A percentile compares a stretch with the other conserved stretches of the same genome.
phyloP scores from a whole-genome alignment of 1,140 invertebrate genomes.

The Chironomus tepperi region DNA sequence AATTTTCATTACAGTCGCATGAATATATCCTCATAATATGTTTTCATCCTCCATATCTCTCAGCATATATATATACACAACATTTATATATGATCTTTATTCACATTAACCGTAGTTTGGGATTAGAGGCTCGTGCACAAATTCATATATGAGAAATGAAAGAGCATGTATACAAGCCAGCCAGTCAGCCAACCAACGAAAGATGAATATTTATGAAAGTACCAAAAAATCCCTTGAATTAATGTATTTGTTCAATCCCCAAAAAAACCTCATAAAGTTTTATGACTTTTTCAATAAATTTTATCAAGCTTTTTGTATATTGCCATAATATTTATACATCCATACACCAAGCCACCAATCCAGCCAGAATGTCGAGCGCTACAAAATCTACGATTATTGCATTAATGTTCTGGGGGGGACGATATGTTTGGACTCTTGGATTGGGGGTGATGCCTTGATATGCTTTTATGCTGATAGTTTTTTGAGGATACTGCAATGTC shows the following conservation, averaged over 20 bases:
- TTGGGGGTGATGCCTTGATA: too few species aligned
- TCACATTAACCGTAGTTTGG: conserved; percentile 15
- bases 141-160: neutral
- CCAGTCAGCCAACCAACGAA: neutral
- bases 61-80: neutral
- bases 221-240: conserved; percentile 22
- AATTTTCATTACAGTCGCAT: neutral
- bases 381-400: neutral
- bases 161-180: neutral
- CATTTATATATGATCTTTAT: neutral
- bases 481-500: too few species aligned
- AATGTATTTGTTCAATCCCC: conserved; percentile 24
- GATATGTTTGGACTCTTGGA: too few species aligned
- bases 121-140: neutral
- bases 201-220: conserved; percentile 19
- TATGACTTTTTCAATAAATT: conserved; percentile 18
- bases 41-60: too few species aligned
- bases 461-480: too few species aligned
- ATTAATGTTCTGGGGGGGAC: neutral
- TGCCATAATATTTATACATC: neutral
- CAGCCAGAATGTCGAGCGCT: neutral
- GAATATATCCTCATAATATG: neutral
- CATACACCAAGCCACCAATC: too few species aligned
- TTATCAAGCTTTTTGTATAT: neutral
- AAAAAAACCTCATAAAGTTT: conserved; percentile 17